Conservation (phyloP, 2,888 invertebrate species). For the Amphipyra tragopoginis region DNA sequence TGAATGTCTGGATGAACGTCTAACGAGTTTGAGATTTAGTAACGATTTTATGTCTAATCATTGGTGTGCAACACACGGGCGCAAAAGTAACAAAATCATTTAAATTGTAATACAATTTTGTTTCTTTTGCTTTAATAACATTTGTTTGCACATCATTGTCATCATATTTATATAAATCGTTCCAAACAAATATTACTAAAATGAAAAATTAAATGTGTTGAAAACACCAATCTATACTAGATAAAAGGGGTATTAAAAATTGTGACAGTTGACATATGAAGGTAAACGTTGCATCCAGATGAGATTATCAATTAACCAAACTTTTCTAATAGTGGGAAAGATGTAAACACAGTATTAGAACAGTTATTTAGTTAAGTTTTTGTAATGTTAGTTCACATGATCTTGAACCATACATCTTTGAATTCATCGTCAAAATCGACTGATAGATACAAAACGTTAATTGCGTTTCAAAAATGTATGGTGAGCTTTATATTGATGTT, state of each 20-base stretch:
- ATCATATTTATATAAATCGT: not conserved
- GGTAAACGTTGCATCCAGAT: slow-evolving; percentile 63
- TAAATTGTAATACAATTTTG: not conserved
- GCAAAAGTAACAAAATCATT: slow-evolving; percentile 13
- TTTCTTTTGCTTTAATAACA: slow-evolving; percentile 2
- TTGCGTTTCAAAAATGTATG: slow-evolving; percentile 17
- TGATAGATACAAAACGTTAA: not conserved
- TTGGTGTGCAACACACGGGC: slow-evolving; percentile 9
- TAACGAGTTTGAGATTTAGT: slow-evolving; percentile 15
- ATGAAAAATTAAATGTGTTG: not conserved
- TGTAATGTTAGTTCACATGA: slow-evolving; percentile 2
- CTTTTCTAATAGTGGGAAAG: slow-evolving; percentile 53
- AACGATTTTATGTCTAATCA: not conserved
- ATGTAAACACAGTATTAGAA: slow-evolving; percentile 50
- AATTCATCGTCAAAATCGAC: not conserved
- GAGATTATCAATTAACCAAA: slow-evolving; percentile 54
- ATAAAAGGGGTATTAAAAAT: slow-evolving; percentile 1
- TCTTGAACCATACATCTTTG: slow-evolving; percentile 18
- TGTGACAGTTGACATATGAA: slow-evolving; percentile 12
- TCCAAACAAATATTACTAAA: not conserved
- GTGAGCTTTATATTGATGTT: not conserved
- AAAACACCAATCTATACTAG: slow-evolving; percentile 25
- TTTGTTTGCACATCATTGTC: not conserved
- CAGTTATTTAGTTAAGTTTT: slow-evolving; percentile 25
- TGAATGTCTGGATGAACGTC: slow-evolving; percentile 61